Percentiles rank a stretch among this genome's conserved stretches.
phyloP scores from a whole-genome alignment of 1,140 invertebrate species.

The Microvelia longipes region DNA sequence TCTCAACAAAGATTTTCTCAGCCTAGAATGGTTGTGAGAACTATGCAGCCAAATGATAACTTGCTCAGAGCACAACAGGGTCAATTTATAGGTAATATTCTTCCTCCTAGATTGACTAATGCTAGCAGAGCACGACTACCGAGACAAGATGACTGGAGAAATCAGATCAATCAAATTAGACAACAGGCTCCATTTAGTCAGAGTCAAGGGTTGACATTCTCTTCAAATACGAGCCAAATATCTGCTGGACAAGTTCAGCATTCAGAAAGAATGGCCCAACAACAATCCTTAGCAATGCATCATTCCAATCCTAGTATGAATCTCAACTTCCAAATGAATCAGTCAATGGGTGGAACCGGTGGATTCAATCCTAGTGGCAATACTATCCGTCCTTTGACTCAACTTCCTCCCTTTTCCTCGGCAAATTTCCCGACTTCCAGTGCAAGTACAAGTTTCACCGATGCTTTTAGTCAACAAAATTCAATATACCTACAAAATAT shows the following conservation, averaged over 20 bases:
- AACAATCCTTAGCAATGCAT: slow-evolving; percentile 12
- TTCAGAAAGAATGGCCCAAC: slow-evolving; percentile 23
- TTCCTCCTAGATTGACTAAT: slow-evolving; percentile 32
- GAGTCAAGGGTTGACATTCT: slow-evolving; percentile 15
- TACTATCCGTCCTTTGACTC: slow-evolving; percentile 36
- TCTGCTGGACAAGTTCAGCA: slow-evolving; percentile 25
- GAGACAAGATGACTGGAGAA: slow-evolving; percentile 35
- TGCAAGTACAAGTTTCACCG: not conserved
- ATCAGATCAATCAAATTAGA: slow-evolving; percentile 48
- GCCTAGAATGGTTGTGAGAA: not conserved
- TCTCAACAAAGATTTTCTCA: not conserved
- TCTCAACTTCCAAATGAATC: slow-evolving; percentile 19
- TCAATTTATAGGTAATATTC: slow-evolving; percentile 29
- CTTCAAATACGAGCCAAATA: slow-evolving; percentile 26
- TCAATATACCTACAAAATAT: not conserved
- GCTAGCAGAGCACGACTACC: slow-evolving; percentile 24
- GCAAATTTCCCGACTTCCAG: not conserved
- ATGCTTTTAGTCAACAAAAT: not conserved
- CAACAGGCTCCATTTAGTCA: slow-evolving; percentile 31
- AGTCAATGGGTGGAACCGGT: slow-evolving; percentile 22
- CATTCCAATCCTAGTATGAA: slow-evolving; percentile 7
- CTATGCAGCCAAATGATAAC: not conserved
- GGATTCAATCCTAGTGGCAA: slow-evolving; percentile 29
- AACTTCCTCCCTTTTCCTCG: slow-evolving; percentile 19
- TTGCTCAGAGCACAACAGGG: slow-evolving; percentile 6